A percentile compares a stretch with the other conserved stretches of the same genome.
These are phyloP conservation scores for Hymenochirus boettgeri DNA, from an alignment of 2,113 vertebrate species.

Conservation along the genomic window DNA sequence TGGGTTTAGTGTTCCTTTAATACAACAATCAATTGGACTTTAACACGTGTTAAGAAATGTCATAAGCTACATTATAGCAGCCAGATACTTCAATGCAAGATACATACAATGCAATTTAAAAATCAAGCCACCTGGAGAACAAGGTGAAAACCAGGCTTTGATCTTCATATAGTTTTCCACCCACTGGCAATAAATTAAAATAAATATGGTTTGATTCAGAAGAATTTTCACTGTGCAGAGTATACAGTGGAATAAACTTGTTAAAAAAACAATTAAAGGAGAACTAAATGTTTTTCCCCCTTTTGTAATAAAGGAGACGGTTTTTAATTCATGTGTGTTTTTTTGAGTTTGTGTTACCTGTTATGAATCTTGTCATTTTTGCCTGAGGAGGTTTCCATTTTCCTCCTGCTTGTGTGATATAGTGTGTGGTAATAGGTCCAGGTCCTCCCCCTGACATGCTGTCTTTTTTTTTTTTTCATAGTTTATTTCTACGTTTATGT, in stretches of 20 bases:
- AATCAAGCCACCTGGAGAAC: constrained; percentile 9
- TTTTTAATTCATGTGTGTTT: too few species aligned
- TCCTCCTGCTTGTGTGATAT: too few species aligned
- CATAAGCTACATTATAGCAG: constrained; percentile 3
- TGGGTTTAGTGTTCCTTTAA: too few species aligned
- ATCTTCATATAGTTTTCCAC: constrained; percentile 1
- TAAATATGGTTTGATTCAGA: constrained; percentile 1
- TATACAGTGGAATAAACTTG: neutral
- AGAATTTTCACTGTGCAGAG: neutral
- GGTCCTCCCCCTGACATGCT: too few species aligned
- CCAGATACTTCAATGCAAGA: constrained; percentile 12
- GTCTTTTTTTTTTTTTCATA: too few species aligned
- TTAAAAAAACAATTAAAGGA: neutral
- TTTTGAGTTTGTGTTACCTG: too few species aligned
- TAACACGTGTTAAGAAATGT: constrained; percentile 7
- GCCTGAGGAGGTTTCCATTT: too few species aligned
- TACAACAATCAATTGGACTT: constrained; percentile 12
- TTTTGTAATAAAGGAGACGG: too few species aligned
- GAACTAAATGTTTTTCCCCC: neutral
- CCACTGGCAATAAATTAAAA: constrained; percentile 10
- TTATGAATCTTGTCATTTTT: too few species aligned
- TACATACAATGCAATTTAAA: too few species aligned
- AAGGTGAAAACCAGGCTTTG: constrained; percentile 1
- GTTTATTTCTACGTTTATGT: too few species aligned
- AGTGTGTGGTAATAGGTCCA: too few species aligned